These are phyloP conservation scores for Seriola quinqueradiata DNA, from an alignment of 2,113 vertebrate genomes.

Conservation along the genomic window DNA sequence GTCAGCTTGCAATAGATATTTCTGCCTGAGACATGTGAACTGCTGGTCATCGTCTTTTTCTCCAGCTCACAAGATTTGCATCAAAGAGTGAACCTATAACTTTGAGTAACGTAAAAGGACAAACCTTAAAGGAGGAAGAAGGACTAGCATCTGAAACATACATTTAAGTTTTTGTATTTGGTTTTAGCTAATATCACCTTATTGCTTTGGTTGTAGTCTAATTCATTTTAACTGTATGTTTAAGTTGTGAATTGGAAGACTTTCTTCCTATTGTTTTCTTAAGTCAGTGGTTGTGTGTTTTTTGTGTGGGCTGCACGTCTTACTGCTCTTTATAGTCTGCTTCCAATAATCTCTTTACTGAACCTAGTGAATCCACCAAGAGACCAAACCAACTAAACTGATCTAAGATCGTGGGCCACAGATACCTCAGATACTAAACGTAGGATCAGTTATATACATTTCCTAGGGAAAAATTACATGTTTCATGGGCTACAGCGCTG, in stretches of 20 bases:
- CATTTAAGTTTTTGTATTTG: too few species aligned
- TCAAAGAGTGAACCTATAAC: neutral
- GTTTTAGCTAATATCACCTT: too few species aligned
- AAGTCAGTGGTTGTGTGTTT: too few species aligned
- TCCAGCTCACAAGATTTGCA: too few species aligned
- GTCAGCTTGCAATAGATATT: too few species aligned
- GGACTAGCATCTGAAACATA: too few species aligned
- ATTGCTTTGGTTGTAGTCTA: too few species aligned
- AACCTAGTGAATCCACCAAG: neutral
- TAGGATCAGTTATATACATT: neutral
- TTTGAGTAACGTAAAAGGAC: neutral
- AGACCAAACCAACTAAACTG: neutral
- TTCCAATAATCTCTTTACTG: neutral
- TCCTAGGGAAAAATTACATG: neutral
- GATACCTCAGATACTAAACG: neutral
- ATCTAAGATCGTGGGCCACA: neutral
- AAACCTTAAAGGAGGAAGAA: neutral
- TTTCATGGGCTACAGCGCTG: too few species aligned
- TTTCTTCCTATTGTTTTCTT: too few species aligned
- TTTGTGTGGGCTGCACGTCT: neutral
- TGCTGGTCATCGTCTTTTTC: too few species aligned
- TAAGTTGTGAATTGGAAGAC: neutral
- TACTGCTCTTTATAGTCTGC: too few species aligned
- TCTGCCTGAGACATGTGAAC: too few species aligned
- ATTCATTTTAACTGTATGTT: neutral